These are phyloP conservation scores for Lypha dubia DNA, from an alignment of 2,888 invertebrate genomes.

Conservation along the genomic window DNA sequence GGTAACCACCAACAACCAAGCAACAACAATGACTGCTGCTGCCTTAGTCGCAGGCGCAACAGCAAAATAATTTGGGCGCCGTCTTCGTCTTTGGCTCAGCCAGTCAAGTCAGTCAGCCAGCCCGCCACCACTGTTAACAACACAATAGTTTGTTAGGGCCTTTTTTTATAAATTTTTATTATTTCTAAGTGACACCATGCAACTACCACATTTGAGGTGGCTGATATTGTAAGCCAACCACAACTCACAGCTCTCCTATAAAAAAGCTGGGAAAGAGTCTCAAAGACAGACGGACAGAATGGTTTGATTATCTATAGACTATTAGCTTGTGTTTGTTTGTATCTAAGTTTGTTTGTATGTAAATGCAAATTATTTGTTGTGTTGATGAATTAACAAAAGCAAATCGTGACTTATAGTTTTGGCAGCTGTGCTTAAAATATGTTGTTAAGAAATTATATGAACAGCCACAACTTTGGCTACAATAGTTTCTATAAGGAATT, in stretches of 20 bases:
- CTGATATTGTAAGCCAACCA: conserved; percentile 33
- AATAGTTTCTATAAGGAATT: conserved; percentile 43
- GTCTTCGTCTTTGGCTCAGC: conserved; percentile 49
- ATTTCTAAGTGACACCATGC: conserved; percentile 68
- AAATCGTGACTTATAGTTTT: conserved; percentile 75
- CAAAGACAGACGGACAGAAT: background rate
- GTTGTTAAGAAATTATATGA: conserved; percentile 61
- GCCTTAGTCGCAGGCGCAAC: background rate
- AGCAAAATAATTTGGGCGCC: conserved; percentile 64
- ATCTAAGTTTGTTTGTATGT: conserved; percentile 30
- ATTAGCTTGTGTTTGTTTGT: background rate
- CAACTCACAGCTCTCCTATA: background rate
- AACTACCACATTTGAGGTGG: conserved; percentile 69
- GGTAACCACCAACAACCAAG: too few species aligned
- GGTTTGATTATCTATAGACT: conserved; percentile 3
- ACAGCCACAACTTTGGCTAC: conserved; percentile 33
- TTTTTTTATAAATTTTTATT: conserved; percentile 60
- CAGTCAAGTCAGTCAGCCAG: too few species aligned
- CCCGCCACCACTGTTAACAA: conserved; percentile 52
- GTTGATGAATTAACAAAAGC: conserved; percentile 75
- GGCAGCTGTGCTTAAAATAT: conserved; percentile 73
- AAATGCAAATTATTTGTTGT: conserved; percentile 74
- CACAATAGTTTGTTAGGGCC: conserved; percentile 64
- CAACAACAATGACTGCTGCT: background rate
- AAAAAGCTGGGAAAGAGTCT: conserved; percentile 41